These are phyloP conservation scores for Oncorhynchus nerka DNA, from an alignment of 2,113 vertebrate species.

Conservation along the genomic window DNA sequence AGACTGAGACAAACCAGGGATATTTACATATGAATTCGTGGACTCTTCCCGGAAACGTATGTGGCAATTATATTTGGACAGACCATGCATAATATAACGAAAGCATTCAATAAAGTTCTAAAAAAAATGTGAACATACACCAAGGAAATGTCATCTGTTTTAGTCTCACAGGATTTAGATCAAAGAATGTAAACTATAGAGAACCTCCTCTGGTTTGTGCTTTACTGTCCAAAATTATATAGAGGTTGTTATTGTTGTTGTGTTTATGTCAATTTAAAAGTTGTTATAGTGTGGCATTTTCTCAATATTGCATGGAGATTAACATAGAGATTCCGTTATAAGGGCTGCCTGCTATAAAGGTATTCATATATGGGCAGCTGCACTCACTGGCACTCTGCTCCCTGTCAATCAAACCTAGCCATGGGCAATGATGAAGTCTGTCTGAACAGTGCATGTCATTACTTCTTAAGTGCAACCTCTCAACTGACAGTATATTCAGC, in stretches of 20 bases:
- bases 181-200: constrained; percentile 38
- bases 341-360: too few relatives aligned
- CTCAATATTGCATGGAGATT: too few relatives aligned
- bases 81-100: constrained; percentile 29
- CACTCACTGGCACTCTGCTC: too few relatives aligned
- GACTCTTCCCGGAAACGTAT: constrained; percentile 47
- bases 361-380: too few relatives aligned
- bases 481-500: background rate
- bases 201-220: constrained; percentile 36
- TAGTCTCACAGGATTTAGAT: constrained; percentile 56
- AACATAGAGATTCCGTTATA: too few relatives aligned
- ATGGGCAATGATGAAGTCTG: constrained; percentile 11
- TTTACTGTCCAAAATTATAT: constrained; percentile 46
- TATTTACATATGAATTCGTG: constrained; percentile 53
- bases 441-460: background rate
- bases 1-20: constrained; percentile 24
- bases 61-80: constrained; percentile 44
- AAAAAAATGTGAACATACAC: constrained; percentile 25
- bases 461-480: background rate
- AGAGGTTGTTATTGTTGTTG: constrained; percentile 40
- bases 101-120: constrained; percentile 37
- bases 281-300: too few relatives aligned
- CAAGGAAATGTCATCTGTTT: constrained; percentile 17
- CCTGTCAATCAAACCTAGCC: too few relatives aligned
- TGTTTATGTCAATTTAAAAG: background rate